Evolutionary conservation across 2,888 invertebrate species (phyloP).

Genomic region (Ichneumoninae sp.): DNA sequence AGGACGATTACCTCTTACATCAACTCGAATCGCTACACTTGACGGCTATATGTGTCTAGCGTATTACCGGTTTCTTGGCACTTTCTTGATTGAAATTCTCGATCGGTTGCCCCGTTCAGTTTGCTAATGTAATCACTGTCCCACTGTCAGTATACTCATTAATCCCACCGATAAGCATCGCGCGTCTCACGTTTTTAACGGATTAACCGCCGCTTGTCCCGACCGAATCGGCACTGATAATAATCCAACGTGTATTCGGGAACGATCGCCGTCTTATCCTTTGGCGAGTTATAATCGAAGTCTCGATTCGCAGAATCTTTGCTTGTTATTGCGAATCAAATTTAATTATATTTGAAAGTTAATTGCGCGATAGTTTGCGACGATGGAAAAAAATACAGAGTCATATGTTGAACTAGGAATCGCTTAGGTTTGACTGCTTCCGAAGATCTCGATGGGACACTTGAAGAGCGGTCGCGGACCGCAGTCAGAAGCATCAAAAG

Average conservation of each 20-base stretch:
- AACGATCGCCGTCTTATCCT: constrained; percentile 39
- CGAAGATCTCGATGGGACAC: constrained; percentile 29
- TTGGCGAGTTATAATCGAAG: constrained; percentile 50
- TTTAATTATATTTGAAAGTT: not conserved
- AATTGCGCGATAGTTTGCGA: not conserved
- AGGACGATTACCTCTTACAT: constrained; percentile 59
- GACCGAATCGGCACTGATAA: constrained; percentile 57
- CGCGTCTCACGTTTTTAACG: constrained; percentile 49
- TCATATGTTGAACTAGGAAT: not conserved
- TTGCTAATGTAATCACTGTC: constrained; percentile 39
- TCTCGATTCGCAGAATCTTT: constrained; percentile 48
- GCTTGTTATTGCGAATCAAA: constrained; percentile 13
- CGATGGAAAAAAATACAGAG: constrained; percentile 1
- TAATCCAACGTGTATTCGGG: constrained; percentile 51
- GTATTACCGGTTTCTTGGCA: constrained; percentile 45
- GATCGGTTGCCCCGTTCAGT: constrained; percentile 63
- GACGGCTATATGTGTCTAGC: constrained; percentile 34
- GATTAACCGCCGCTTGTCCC: constrained; percentile 47
- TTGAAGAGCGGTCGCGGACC: constrained; percentile 12
- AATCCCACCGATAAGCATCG: constrained; percentile 62
- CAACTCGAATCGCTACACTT: constrained; percentile 39
- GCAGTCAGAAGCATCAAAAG: constrained; percentile 23
- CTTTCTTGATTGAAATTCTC: constrained; percentile 74
- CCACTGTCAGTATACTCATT: constrained; percentile 60
- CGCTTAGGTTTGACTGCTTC: constrained; percentile 20